phyloP scores from a whole-genome alignment of 1,140 invertebrate species.

The Pogonomyrmex californicus region DNA sequence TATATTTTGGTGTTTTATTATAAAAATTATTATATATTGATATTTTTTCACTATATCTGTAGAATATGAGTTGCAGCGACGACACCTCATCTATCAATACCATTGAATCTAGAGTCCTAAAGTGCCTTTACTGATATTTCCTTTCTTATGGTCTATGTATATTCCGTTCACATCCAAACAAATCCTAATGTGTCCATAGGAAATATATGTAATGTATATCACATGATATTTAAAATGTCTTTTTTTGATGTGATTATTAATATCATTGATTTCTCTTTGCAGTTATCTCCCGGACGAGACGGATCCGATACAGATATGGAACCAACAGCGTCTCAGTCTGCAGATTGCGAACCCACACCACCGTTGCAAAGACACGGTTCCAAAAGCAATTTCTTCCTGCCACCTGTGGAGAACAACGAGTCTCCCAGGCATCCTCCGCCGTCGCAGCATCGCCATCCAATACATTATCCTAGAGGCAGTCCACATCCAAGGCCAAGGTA shows the following conservation, averaged over 20 bases:
- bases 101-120: slow-evolving; percentile 51
- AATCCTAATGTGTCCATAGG: slow-evolving; percentile 55
- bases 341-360: slow-evolving; percentile 97
- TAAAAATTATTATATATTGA: slow-evolving; percentile 15
- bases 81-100: slow-evolving; percentile 67
- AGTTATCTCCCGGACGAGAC: slow-evolving; percentile 93
- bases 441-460: slow-evolving; percentile 85
- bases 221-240: background rate
- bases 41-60: slow-evolving; percentile 46
- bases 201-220: slow-evolving; percentile 57
- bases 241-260: background rate
- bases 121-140: slow-evolving; percentile 48
- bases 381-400: slow-evolving; percentile 96
- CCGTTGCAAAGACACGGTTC: slow-evolving; percentile 96
- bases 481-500: slow-evolving; percentile 92
- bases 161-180: slow-evolving; percentile 45
- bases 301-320: slow-evolving; percentile 94
- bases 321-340: slow-evolving; percentile 94
- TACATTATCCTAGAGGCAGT: slow-evolving; percentile 91
- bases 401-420: slow-evolving; percentile 89
- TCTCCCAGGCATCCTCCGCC: slow-evolving; percentile 89
- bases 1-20: slow-evolving; percentile 12
- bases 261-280: slow-evolving; percentile 35
- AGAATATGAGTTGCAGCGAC: slow-evolving; percentile 67
- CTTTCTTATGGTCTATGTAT: slow-evolving; percentile 4